Evolutionary conservation across 2,797 vertebrate species (phyloP).

Genomic region (Typhlichthys eigenmanni): DNA sequence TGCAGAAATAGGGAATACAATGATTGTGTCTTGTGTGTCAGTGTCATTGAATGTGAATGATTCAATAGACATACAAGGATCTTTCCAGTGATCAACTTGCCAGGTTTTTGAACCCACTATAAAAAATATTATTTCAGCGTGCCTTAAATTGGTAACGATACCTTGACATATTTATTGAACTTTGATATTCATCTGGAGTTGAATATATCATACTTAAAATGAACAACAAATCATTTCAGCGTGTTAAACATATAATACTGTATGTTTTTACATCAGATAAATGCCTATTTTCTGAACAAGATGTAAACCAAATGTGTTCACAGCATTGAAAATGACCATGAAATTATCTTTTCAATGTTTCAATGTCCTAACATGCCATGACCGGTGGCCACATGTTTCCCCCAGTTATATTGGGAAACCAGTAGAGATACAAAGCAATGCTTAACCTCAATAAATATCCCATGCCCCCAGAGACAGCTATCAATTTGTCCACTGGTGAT

Average conservation of each 20-base stretch:
- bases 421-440: conserved; percentile 69
- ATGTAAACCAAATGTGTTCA: conserved; percentile 67
- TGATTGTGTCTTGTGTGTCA: conserved; percentile 18
- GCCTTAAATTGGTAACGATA: no score
- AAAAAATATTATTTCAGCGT: conserved; percentile 23
- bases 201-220: no score
- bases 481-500: conserved; percentile 74
- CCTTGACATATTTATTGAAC: no score
- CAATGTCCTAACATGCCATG: conserved; percentile 75
- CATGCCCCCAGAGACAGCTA: conserved; percentile 59
- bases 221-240: no score
- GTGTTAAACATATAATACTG: conserved; percentile 3
- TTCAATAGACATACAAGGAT: conserved; percentile 14
- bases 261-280: conserved; percentile 53
- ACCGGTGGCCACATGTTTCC: conserved; percentile 76
- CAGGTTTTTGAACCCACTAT: no score
- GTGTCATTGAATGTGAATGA: conserved; percentile 38
- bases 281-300: conserved; percentile 57
- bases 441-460: conserved; percentile 78
- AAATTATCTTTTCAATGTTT: conserved; percentile 69
- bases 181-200: no score
- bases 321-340: conserved; percentile 72
- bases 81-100: no score
- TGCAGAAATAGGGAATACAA: conserved; percentile 8
- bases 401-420: conserved; percentile 61